A percentile compares a stretch with the other conserved stretches of the same genome.
Conservation (phyloP, 2,797 vertebrate species). For the Pseudotriccus pelzelni region DNA sequence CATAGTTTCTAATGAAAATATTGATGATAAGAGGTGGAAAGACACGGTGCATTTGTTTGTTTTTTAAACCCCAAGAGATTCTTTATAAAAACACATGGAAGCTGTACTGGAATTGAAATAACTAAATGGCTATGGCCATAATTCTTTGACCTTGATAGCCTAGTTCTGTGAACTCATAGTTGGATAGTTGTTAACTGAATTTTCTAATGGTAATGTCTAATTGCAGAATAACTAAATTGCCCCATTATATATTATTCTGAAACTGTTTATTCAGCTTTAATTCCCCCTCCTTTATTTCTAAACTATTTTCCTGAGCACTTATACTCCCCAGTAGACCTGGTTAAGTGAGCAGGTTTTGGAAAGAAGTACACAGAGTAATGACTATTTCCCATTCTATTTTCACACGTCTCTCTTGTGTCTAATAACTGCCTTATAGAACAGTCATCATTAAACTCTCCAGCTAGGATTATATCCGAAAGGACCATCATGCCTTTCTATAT, state of each 20-base stretch:
- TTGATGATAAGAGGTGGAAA: not conserved
- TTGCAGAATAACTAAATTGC: not conserved
- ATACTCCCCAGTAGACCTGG: not conserved
- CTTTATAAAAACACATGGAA: not conserved
- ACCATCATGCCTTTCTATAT: not conserved
- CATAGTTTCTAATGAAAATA: not conserved
- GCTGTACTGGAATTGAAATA: not conserved
- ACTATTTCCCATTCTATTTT: not conserved
- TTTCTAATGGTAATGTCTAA: not conserved
- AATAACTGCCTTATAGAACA: not conserved
- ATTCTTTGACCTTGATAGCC: not conserved
- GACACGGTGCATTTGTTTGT: not conserved
- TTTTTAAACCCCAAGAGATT: not conserved
- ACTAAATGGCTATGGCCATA: not conserved
- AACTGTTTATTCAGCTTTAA: not conserved
- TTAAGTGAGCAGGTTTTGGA: not conserved
- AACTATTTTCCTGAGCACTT: not conserved
- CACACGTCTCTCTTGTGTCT: not conserved
- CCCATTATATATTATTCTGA: not conserved
- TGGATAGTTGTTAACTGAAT: not conserved
- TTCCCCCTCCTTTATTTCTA: not conserved
- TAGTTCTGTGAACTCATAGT: not conserved
- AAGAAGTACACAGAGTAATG: not conserved
- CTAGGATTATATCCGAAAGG: not conserved
- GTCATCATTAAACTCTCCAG: not conserved